Conservation (phyloP, 2,113 vertebrate species). For the Oreochromis tanganicae region DNA sequence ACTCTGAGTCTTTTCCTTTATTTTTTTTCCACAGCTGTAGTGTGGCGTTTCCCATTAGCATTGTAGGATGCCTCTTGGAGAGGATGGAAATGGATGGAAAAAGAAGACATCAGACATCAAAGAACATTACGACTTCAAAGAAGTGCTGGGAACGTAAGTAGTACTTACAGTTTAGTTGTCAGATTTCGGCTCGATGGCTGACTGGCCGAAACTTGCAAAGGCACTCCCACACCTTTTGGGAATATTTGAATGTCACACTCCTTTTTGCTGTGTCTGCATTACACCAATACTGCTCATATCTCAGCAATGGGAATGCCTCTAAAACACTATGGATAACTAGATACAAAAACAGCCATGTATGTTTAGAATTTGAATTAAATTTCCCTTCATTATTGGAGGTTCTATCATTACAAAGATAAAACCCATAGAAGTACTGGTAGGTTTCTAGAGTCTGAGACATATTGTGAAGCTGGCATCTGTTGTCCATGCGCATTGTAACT, state of each 20-base stretch:
- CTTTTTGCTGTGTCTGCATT: neutral
- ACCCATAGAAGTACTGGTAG: neutral
- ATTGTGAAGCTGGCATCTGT: neutral
- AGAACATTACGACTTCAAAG: conserved; percentile 80
- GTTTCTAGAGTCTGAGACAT: neutral
- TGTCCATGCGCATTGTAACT: neutral
- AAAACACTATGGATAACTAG: neutral
- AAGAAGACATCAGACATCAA: conserved; percentile 80
- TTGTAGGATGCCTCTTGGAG: conserved; percentile 76
- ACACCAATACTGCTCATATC: neutral
- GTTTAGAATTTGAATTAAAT: neutral
- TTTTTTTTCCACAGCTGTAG: conserved; percentile 46
- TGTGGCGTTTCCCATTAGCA: conserved; percentile 53
- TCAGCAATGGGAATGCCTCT: neutral
- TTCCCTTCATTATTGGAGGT: neutral
- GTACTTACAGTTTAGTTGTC: neutral
- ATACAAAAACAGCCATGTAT: neutral
- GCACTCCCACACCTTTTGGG: neutral
- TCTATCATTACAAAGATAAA: neutral
- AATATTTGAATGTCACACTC: neutral
- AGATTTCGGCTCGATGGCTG: neutral
- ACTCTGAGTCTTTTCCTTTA: neutral
- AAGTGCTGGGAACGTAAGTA: conserved; percentile 80
- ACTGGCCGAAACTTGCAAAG: neutral
- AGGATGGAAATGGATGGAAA: conserved; percentile 77